A percentile compares a stretch with the other conserved stretches of the same genome.
Evolutionary conservation across 2,888 invertebrate genomes (phyloP).

Genomic region (Syritta pipiens): DNA sequence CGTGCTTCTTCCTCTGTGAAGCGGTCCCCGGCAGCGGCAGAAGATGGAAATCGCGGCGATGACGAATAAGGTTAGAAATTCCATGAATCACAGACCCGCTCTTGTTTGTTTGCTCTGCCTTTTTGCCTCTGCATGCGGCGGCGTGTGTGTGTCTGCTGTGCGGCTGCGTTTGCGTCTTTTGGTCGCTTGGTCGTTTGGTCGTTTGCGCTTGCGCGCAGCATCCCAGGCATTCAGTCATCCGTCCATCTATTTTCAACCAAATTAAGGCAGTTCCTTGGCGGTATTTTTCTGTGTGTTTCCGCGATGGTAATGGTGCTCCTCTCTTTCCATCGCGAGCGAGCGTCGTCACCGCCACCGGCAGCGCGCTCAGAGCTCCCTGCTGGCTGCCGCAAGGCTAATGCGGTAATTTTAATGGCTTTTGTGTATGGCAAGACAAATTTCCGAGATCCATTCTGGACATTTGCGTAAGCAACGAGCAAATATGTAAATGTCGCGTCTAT

Average conservation of each 20-base stretch:
- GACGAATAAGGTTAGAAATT: constrained; percentile 67
- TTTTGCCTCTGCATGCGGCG: constrained; percentile 5
- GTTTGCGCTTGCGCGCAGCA: constrained; percentile 29
- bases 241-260: constrained; percentile 63
- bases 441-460: constrained; percentile 42
- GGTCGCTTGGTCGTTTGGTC: too few species aligned
- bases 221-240: constrained; percentile 53
- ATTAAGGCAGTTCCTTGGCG: constrained; percentile 60
- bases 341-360: background rate
- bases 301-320: constrained; percentile 34
- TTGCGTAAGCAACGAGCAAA: constrained; percentile 44
- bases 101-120: constrained; percentile 41
- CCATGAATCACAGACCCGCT: constrained; percentile 55
- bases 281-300: constrained; percentile 39
- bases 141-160: background rate
- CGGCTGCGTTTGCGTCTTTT: background rate
- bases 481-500: constrained; percentile 38
- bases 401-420: constrained; percentile 54
- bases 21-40: constrained; percentile 32
- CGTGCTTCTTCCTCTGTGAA: constrained; percentile 13
- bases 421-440: constrained; percentile 39
- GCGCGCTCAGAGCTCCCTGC: background rate
- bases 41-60: constrained; percentile 43
- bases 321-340: background rate
- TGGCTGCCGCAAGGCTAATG: constrained; percentile 6